Conservation (phyloP, 2,113 vertebrate genomes). For the Leucopternis melanops region DNA sequence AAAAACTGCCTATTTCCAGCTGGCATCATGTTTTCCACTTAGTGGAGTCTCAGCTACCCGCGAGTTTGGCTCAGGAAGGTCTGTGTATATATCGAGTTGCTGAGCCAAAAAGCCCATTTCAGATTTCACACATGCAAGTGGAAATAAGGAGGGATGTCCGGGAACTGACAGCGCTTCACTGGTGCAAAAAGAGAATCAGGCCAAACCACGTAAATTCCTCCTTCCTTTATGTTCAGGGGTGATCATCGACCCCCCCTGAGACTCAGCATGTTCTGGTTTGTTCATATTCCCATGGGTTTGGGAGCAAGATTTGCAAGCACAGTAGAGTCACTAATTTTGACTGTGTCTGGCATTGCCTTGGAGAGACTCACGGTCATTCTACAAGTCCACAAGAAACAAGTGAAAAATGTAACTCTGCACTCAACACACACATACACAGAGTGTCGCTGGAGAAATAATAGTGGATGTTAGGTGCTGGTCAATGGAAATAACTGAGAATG, state of each 20-base stretch:
- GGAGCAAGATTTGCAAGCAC: slow-evolving; percentile 34
- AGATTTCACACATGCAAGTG: not conserved
- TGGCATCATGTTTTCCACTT: slow-evolving; percentile 33
- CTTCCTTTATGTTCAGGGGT: not conserved
- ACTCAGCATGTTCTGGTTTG: not conserved
- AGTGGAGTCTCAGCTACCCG: slow-evolving; percentile 33
- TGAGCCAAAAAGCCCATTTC: slow-evolving; percentile 3
- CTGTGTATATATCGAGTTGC: not conserved
- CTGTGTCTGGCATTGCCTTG: slow-evolving; percentile 24
- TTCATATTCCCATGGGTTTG: not conserved
- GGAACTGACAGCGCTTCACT: slow-evolving; percentile 42
- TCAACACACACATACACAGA: slow-evolving; percentile 41
- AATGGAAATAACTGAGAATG: not conserved
- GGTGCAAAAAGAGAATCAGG: slow-evolving; percentile 58
- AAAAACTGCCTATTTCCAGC: slow-evolving; percentile 46
- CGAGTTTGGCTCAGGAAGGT: not conserved
- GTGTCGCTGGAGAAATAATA: slow-evolving; percentile 27
- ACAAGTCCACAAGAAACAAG: slow-evolving; percentile 55
- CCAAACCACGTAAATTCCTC: slow-evolving; percentile 32
- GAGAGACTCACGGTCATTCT: slow-evolving; percentile 40
- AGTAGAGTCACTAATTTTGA: not conserved
- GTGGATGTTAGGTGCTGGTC: slow-evolving; percentile 21
- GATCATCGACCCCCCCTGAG: not conserved
- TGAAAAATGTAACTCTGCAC: slow-evolving; percentile 31
- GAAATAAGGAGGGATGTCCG: not conserved